Evolutionary conservation across 2,113 vertebrate genomes (phyloP), one percentile per base, ranked within the genome.

Genomic region (Serilophus lunatus): DNA sequence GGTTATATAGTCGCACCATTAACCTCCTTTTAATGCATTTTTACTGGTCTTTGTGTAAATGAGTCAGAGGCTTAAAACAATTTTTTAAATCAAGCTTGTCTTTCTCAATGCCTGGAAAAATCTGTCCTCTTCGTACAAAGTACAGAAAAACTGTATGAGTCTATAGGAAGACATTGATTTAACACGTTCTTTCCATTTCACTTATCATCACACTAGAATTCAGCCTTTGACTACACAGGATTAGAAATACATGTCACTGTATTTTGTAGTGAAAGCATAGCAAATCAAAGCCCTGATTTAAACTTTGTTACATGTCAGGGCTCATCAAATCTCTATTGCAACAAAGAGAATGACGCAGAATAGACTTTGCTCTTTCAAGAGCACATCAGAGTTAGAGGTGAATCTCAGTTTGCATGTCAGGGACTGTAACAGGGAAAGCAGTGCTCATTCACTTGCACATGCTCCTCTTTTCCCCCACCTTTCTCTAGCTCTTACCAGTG

Each of bases 271-370:
- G 61, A 90, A 84, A 6, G 18, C 38, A 38, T 7, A 42, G 33
- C 26, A 88, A 90, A 94, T 70, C 49, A 47, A 70, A 81, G 63
- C 26, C 13, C 44, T 38, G 38, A 70, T 61, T 92, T 86, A 88
- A 94, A 88, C 56, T 76, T 82, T 26, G 31, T 51, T 57, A 40
- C 10, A 22, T 23, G 22, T 79, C 66, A 82, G 65, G 12, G 57
- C 40, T 76, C 57, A 90, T 90, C 74, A 82, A 53, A 68, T 68
- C 49, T 90, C 57, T 74, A 19, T 2, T 49, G 63, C 70, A 61
- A 61, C 33, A 36, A 86, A 65, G 64, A 74, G 24, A 40, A 61
- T 70, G 51, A 70, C 0, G 0, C 45, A 83, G 63, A 74, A 35
- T 16, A 71, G 56, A 54, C 40, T 82, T 53, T 44, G 26, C 50